Percentiles rank a stretch among this genome's conserved stretches.
phyloP scores from a whole-genome alignment of 92 coral and sea anemone genomes.

The Parazoanthus atlanticus region DNA sequence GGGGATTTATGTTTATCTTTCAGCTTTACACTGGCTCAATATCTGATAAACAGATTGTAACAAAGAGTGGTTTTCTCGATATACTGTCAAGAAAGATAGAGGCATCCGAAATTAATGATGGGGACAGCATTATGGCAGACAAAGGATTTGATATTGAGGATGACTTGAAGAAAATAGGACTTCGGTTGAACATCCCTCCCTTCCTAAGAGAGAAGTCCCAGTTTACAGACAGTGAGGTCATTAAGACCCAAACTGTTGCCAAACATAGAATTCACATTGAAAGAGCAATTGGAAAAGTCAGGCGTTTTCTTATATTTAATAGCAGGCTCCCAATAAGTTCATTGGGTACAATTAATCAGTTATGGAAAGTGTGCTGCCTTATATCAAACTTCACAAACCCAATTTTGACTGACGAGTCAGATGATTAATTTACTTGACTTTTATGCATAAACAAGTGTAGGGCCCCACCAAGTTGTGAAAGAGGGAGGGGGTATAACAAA shows the following conservation, averaged over 20 bases:
- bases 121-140: slow-evolving; percentile 64
- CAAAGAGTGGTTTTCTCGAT: slow-evolving; percentile 57
- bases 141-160: slow-evolving; percentile 53
- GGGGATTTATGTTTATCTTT: slow-evolving; percentile 30
- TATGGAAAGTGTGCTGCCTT: slow-evolving; percentile 30
- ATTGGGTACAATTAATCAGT: slow-evolving; percentile 57
- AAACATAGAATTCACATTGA: slow-evolving; percentile 51
- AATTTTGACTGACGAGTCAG: slow-evolving; percentile 40
- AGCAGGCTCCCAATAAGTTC: slow-evolving; percentile 51
- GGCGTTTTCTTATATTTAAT: slow-evolving; percentile 48
- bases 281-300: slow-evolving; percentile 58
- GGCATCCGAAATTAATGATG: slow-evolving; percentile 36
- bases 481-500: too few relatives aligned
- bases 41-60: slow-evolving; percentile 46
- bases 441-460: too few relatives aligned
- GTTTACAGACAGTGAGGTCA: slow-evolving; percentile 57
- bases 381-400: slow-evolving; percentile 57
- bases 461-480: too few relatives aligned
- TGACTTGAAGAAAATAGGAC: slow-evolving; percentile 47
- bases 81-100: slow-evolving; percentile 50
- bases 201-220: slow-evolving; percentile 33
- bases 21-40: slow-evolving; percentile 64
- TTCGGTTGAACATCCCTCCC: slow-evolving; percentile 51
- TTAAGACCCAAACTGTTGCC: slow-evolving; percentile 55
- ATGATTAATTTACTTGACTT: slow-evolving; percentile 3